Percentiles rank a stretch among this genome's conserved stretches.
Evolutionary conservation across 2,888 invertebrate species (phyloP).

Genomic region (Archips xylosteana): DNA sequence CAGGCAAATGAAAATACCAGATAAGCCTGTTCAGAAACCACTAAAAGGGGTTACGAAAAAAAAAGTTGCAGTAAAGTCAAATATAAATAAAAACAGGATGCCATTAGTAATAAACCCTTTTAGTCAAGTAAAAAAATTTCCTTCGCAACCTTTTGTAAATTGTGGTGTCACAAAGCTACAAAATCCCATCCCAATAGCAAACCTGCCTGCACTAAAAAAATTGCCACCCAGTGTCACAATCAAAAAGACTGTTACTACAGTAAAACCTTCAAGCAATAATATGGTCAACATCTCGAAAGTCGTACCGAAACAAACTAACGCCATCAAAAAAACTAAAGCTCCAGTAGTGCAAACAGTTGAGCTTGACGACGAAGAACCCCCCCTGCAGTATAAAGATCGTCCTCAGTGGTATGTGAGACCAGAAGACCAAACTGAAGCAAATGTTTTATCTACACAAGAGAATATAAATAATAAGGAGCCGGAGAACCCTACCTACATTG

Average conservation of each 20-base stretch:
- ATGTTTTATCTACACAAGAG: conserved; percentile 50
- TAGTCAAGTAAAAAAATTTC: conserved; percentile 7
- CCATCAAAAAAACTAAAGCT: conserved; percentile 40
- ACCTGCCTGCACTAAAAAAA: conserved; percentile 51
- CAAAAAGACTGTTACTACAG: conserved; percentile 53
- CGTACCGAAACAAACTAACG: not conserved
- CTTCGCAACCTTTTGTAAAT: not conserved
- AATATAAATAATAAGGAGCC: conserved; percentile 73
- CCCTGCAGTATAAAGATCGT: conserved; percentile 48
- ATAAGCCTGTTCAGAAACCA: conserved; percentile 42
- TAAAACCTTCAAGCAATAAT: conserved; percentile 42
- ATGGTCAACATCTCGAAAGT: not conserved
- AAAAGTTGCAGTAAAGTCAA: not conserved
- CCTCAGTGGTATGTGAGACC: conserved; percentile 78
- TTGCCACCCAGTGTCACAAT: conserved; percentile 72
- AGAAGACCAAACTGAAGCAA: conserved; percentile 58
- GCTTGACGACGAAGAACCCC: conserved; percentile 72
- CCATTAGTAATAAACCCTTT: conserved; percentile 26
- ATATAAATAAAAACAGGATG: not conserved
- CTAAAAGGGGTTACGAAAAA: conserved; percentile 41
- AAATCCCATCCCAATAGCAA: conserved; percentile 48
- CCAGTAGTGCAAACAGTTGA: conserved; percentile 65
- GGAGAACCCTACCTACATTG: conserved; percentile 59
- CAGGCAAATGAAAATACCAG: conserved; percentile 47
- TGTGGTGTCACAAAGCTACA: conserved; percentile 40